Evolutionary conservation across 1,140 invertebrate species (phyloP), one percentile per base, ranked within the genome.

Genomic region (Myzus persicae): DNA sequence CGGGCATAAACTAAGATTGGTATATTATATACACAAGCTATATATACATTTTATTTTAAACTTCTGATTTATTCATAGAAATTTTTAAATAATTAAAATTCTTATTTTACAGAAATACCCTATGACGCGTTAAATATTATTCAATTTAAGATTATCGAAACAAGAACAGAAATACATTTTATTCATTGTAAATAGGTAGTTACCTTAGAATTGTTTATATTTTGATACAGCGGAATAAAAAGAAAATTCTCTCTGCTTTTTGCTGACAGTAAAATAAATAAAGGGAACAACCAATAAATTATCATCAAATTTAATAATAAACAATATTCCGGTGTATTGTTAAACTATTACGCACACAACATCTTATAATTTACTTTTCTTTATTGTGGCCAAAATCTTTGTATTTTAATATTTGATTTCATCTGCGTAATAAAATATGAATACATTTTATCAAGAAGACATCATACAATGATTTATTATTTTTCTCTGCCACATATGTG

Each of bases 381-480:
- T n/a, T n/a, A 31, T n/a, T n/a, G n/a, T 18, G 36, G 36, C 59
- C n/a, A 36, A 46, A 9, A 88, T 46, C 1, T 31, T 88, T 46
- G 24, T 36, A 36, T 22, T 26, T n/a, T 88, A n/a, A 31, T 44
- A 88, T 40, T 88, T 46, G 31, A 46, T 22, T 48, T 88, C 85
- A 76, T 76, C 59, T n/a, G 59, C 3, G 44, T 22, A 46, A 88
- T 46, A 88, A 88, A 88, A 88, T 88, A 2, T 1, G 18, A 46
- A n/a, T 48, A n/a, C 44, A n/a, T 46, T 88, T 88, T 48, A 46
- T 44, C 31, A 46, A 18, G 85, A 88, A 88, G 26, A 88, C 42
- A 44, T 88, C 44, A 44, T 44, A n/a, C 42, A 36, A 46, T 88
- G 85, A 88, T 88, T 88, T 88, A 88, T 88, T 48, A 88, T 85